These are phyloP conservation scores for Chirona hameri DNA, from an alignment of 2,888 invertebrate species.

Conservation along the genomic window DNA sequence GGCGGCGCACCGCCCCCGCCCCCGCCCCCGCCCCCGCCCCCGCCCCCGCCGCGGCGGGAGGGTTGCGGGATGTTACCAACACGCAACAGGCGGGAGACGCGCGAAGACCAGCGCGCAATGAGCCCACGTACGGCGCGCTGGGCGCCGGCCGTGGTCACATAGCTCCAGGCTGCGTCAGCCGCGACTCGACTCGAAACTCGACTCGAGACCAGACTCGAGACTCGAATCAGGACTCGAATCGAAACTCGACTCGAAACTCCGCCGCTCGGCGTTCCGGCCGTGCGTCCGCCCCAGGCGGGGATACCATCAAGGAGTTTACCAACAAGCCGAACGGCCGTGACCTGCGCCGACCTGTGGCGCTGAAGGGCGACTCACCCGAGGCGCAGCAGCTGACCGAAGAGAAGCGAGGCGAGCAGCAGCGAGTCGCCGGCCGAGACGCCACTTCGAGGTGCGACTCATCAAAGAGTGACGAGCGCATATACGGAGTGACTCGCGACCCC, in stretches of 20 bases:
- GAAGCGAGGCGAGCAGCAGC: neutral
- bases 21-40: neutral
- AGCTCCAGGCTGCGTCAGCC: neutral
- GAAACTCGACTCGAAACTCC: neutral
- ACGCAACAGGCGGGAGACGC: neutral
- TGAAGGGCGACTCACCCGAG: constrained; percentile 10
- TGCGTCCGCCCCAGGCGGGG: neutral
- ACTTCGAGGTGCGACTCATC: neutral
- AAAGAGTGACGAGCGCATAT: neutral
- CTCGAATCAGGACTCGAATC: neutral
- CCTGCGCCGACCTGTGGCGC: neutral
- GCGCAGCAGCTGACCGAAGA: neutral
- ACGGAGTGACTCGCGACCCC: neutral
- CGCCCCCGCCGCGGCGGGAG: neutral
- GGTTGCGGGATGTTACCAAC: neutral
- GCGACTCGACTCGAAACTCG: neutral
- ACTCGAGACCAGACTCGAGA: neutral
- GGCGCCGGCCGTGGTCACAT: neutral
- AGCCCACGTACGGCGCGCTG: neutral
- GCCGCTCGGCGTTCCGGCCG: neutral
- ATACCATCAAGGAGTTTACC: constrained; percentile 3
- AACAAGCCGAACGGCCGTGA: neutral
- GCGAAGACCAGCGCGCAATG: neutral
- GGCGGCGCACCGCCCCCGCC: neutral
- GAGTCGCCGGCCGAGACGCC: neutral